Base-by-base conservation (phyloP, 2,797 vertebrate species). In the Bradypus variegatus region DNA sequence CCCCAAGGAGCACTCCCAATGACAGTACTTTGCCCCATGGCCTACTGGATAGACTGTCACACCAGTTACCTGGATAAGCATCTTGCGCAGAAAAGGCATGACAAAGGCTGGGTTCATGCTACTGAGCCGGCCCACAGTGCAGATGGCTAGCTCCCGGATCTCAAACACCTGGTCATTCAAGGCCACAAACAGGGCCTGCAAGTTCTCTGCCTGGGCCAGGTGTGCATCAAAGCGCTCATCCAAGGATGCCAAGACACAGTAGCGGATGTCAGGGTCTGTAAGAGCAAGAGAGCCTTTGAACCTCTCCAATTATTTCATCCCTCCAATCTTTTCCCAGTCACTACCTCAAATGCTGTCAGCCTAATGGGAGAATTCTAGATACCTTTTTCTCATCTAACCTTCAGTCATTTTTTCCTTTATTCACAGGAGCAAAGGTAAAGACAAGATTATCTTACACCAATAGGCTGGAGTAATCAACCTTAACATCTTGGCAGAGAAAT, bases 41-140 rank as follows among this genome's bases (percentile, higher is more conserved):
- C 91, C 78, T 0, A 5, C 0, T 15, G 62, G 53, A 58, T 5
- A n/a, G 16, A 19, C 55, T 0, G 23, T 27, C 58, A 2, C 53
- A 31, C 72, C 69, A 1, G 0, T 96, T 96, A 99, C 99, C 98
- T 99, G 99, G 96, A 99, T 99, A 70, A 99, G 98, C 99, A 99
- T 99, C 98, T 99, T 99, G 87, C 99, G 98, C 48, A 99, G 97
- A 96, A 99, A 99, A 29, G 99, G 99, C 99, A 99, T 99, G 94
- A 99, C 99, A 48, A 99, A 99, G 75, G 99, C 99, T 0, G 99
- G 99, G 96, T 99, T 99, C 99, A 99, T 99, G 97, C 99, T 99
- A 96, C 99, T 99, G 92, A 99, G 98, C 50, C 99, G 98, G 70
- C 99, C 99, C 13, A 99, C 99, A 0, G 99, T 99, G 96, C 99